A percentile compares a stretch with the other conserved stretches of the same genome.
These are phyloP conservation scores for Picus viridis DNA, from an alignment of 2,797 vertebrate species.

Conservation along the genomic window DNA sequence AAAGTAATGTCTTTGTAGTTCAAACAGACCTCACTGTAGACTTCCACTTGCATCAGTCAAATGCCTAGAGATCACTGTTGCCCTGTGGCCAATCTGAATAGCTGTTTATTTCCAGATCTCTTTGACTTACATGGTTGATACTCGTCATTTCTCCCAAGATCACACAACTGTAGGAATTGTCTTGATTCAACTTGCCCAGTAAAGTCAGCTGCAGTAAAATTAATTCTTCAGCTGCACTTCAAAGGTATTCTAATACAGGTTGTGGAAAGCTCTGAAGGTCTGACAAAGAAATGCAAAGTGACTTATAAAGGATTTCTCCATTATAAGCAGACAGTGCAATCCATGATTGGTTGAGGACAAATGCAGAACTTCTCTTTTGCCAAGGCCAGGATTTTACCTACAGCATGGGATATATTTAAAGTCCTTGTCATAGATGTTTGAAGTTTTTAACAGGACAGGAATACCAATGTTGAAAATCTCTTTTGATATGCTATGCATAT, in stretches of 20 bases:
- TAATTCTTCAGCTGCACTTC: background rate
- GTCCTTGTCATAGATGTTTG: background rate
- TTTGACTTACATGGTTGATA: background rate
- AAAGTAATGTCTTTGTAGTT: background rate
- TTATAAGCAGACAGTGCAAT: background rate
- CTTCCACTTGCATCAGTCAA: background rate
- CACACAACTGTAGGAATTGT: background rate
- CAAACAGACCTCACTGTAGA: background rate
- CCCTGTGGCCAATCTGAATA: background rate
- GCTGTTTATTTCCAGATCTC: background rate
- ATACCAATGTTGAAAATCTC: background rate
- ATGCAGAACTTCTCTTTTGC: background rate
- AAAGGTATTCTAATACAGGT: conserved; percentile 5
- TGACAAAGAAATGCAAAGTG: background rate
- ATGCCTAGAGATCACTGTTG: background rate
- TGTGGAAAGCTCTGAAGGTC: background rate
- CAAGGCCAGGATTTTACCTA: background rate
- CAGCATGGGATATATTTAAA: background rate
- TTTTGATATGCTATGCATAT: background rate
- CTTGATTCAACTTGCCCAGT: background rate
- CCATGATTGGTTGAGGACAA: background rate
- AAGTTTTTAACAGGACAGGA: background rate
- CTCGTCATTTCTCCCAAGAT: background rate
- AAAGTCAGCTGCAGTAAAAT: background rate
- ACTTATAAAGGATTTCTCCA: background rate